A percentile compares a stretch with the other conserved stretches of the same genome.
phyloP scores from a whole-genome alignment of 1,140 invertebrate species.

The Lepidotrigona ventralis region DNA sequence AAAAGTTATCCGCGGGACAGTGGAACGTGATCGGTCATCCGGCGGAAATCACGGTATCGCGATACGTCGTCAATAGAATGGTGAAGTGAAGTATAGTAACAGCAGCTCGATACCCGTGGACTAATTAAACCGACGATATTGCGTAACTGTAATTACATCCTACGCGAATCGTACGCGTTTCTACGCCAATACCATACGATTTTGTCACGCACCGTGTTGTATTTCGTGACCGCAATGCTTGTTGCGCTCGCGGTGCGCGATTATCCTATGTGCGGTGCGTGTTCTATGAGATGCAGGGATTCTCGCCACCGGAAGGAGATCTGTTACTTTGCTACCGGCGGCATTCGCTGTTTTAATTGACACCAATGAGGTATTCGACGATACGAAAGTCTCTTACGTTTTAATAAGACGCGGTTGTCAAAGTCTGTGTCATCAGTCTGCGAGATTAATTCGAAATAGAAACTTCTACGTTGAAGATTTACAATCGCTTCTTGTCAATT shows the following conservation, averaged over 20 bases:
- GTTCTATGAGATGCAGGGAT: not conserved
- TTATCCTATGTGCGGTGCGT: not conserved
- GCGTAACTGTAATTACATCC: conserved; percentile 22
- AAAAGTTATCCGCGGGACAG: not conserved
- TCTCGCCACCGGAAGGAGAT: not conserved
- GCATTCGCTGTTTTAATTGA: not conserved
- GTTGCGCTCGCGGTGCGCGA: conserved; percentile 1
- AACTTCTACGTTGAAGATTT: too few species aligned
- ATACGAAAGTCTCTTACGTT: too few species aligned
- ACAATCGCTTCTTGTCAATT: too few species aligned
- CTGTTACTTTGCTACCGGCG: not conserved
- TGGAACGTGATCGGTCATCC: not conserved
- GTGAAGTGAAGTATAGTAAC: not conserved
- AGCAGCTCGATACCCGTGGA: not conserved
- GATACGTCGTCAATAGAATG: not conserved
- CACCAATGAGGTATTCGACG: not conserved
- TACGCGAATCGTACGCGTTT: conserved; percentile 19
- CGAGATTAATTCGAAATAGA: too few species aligned
- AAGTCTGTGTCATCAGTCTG: too few species aligned
- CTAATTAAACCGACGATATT: conserved; percentile 23
- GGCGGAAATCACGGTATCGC: not conserved
- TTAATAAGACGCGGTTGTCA: too few species aligned
- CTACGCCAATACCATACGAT: not conserved
- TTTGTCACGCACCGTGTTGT: conserved; percentile 2
- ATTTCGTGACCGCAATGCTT: conserved; percentile 19